Conservation (phyloP, 2,113 vertebrate species). For the Cryptomyrus ogoouensis region DNA sequence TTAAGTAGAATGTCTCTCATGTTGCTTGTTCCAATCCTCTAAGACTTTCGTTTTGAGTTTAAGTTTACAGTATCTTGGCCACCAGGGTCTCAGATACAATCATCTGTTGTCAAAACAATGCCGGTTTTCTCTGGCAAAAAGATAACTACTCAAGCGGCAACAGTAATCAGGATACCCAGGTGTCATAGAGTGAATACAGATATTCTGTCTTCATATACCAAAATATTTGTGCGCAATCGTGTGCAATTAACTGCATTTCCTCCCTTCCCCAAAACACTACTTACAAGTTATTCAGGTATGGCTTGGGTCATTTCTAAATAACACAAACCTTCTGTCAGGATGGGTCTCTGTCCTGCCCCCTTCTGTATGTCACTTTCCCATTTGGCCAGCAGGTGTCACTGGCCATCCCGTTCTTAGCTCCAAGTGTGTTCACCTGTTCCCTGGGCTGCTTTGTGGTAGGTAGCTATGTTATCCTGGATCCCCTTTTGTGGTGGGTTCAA, state of each 20-base stretch:
- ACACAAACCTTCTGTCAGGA: neutral
- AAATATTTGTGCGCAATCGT: neutral
- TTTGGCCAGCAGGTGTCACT: neutral
- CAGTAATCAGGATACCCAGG: neutral
- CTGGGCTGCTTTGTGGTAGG: neutral
- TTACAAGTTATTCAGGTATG: neutral
- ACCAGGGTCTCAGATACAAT: neutral
- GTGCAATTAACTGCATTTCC: neutral
- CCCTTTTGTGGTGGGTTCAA: neutral
- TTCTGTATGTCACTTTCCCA: neutral
- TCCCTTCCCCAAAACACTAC: neutral
- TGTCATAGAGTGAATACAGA: neutral
- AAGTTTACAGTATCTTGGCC: neutral
- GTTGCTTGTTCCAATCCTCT: neutral
- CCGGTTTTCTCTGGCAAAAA: no score
- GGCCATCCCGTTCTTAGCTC: neutral
- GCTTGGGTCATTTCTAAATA: neutral
- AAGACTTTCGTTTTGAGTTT: neutral
- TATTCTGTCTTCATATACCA: neutral
- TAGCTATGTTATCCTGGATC: neutral
- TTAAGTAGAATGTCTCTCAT: neutral
- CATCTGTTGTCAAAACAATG: neutral
- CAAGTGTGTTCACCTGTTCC: neutral
- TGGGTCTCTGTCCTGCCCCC: neutral
- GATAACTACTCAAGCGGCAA: neutral